Evolutionary conservation across 2,888 invertebrate species (phyloP).

Genomic region (Lasioglossum leucozonium): DNA sequence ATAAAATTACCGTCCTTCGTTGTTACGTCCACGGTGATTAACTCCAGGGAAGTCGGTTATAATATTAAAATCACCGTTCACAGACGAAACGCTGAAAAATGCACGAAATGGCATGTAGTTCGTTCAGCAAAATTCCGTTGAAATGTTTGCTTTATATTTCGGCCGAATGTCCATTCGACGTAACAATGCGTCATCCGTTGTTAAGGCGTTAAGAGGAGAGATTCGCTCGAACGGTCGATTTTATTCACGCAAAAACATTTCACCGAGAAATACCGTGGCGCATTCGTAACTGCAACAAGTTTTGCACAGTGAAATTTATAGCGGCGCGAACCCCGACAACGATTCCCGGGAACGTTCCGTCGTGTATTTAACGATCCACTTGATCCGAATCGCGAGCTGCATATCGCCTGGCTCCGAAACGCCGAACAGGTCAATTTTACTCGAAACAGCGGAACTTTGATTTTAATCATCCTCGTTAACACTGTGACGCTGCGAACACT

Average conservation of each 20-base stretch:
- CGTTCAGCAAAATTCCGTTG: not conserved
- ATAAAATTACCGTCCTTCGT: not conserved
- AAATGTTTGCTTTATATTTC: not conserved
- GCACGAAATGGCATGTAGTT: not conserved
- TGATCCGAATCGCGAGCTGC: not conserved
- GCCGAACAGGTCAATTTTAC: not conserved
- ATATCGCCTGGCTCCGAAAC: not conserved
- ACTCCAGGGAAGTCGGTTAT: not conserved
- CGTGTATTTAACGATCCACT: not conserved
- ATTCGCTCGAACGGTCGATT: not conserved
- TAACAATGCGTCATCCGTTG: constrained; percentile 1
- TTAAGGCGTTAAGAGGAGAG: not conserved
- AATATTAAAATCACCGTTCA: not conserved
- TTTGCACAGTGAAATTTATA: not conserved
- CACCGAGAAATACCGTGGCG: not conserved
- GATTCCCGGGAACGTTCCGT: not conserved
- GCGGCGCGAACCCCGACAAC: not conserved
- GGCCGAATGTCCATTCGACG: not conserved
- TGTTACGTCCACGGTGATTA: not conserved
- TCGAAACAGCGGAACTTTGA: not conserved
- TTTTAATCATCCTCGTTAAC: not conserved
- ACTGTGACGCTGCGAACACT: not conserved
- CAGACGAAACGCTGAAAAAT: not conserved
- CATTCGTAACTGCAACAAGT: not conserved
- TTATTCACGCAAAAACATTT: not conserved